These are phyloP conservation scores for Oostethus manadensis DNA, from an alignment of 2,113 vertebrate species.

Conservation along the genomic window DNA sequence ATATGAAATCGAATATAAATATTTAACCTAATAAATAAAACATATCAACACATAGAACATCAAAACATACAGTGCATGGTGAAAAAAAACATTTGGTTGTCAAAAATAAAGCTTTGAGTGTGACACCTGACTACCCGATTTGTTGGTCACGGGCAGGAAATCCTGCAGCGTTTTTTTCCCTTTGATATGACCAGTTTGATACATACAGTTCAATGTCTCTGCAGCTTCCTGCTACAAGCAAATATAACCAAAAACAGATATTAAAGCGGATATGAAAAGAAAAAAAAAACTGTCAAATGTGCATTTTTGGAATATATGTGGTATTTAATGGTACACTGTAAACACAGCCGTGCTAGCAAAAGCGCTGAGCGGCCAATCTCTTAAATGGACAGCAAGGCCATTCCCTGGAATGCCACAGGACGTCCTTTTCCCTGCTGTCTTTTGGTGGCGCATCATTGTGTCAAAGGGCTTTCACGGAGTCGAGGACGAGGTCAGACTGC, in stretches of 20 bases:
- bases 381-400: conserved; percentile 63
- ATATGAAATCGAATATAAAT: conserved; percentile 59
- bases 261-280: conserved; percentile 53
- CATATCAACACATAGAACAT: conserved; percentile 65
- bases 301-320: conserved; percentile 61
- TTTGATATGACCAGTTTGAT: conserved; percentile 23
- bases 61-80: conserved; percentile 68
- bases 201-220: conserved; percentile 33
- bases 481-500: conserved; percentile 59
- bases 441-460: conserved; percentile 54
- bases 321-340: conserved; percentile 67
- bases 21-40: conserved; percentile 56
- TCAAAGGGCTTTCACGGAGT: conserved; percentile 54
- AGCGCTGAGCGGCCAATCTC: conserved; percentile 80
- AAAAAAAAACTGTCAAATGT: conserved; percentile 36
- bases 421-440: conserved; percentile 51
- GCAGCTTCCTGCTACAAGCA: conserved; percentile 56
- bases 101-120: conserved; percentile 69
- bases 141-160: conserved; percentile 26
- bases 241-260: conserved; percentile 43
- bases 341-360: conserved; percentile 77
- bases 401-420: conserved; percentile 56
- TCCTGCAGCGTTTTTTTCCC: conserved; percentile 13
- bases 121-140: conserved; percentile 46
- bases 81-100: conserved; percentile 62